Percentiles rank a stretch among this genome's conserved stretches.
Evolutionary conservation across 30 jellyfish, hydroid and myxozoan genomes (phyloP).

Genomic region (Chrysaora quinquecirrha): DNA sequence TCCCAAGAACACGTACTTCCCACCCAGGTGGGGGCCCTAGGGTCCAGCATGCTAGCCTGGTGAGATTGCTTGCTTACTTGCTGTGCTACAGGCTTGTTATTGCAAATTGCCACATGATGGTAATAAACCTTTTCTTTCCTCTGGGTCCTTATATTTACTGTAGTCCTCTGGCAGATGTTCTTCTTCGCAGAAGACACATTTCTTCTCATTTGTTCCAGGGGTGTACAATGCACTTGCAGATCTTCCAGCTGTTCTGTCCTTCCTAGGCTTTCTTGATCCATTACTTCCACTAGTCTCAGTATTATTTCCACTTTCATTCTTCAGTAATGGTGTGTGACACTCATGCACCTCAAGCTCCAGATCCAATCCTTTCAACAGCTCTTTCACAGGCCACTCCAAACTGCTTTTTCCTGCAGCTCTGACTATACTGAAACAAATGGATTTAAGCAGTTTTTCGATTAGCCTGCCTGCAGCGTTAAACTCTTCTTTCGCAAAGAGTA

Average conservation of each 20-base stretch:
- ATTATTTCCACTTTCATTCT: not conserved
- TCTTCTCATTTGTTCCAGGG: not conserved
- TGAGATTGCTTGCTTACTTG: not conserved
- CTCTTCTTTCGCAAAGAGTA: too few relatives aligned
- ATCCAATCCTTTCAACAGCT: not conserved
- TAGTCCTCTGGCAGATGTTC: not conserved
- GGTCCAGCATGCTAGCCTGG: not conserved
- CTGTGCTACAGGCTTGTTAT: not conserved
- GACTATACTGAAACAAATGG: not conserved
- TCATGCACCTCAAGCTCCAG: constrained; percentile 6
- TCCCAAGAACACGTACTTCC: constrained; percentile 23
- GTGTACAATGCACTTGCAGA: constrained; percentile 5
- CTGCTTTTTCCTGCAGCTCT: not conserved
- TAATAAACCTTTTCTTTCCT: constrained; percentile 2
- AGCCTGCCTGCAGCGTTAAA: too few relatives aligned
- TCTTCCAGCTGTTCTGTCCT: not conserved
- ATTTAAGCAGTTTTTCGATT: constrained; percentile 14
- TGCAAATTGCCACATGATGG: constrained; percentile 2
- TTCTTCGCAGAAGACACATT: constrained; percentile 2
- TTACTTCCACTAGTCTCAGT: not conserved
- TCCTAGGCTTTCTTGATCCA: not conserved
- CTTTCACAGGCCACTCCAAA: not conserved
- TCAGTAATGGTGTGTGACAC: not conserved
- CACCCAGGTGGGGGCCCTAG: constrained; percentile 16
- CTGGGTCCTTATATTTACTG: not conserved